Conservation (phyloP, 2,797 vertebrate genomes). For the Amniataba percoides region DNA sequence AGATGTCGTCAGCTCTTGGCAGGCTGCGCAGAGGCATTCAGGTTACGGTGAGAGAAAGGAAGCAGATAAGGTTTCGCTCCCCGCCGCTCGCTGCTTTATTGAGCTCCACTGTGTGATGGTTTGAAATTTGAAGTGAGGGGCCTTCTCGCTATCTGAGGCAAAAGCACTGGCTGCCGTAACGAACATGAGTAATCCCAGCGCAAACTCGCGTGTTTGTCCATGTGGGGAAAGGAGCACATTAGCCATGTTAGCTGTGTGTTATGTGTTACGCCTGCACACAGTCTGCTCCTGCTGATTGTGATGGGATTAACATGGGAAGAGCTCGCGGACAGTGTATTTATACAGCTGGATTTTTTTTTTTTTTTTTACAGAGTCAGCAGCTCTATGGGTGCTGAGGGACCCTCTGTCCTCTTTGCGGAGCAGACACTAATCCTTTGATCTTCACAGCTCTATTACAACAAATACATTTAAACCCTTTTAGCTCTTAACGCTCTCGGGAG, state of each 20-base stretch:
- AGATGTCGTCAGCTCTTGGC: slow-evolving; percentile 74
- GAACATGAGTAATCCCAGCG: slow-evolving; percentile 28
- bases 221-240: slow-evolving; percentile 38
- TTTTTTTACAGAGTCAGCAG: slow-evolving; percentile 48
- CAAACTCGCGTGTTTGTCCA: slow-evolving; percentile 44
- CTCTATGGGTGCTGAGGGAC: slow-evolving; percentile 46
- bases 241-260: slow-evolving; percentile 44
- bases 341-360: slow-evolving; percentile 68
- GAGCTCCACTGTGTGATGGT: slow-evolving; percentile 45
- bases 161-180: slow-evolving; percentile 14
- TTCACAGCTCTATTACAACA: slow-evolving; percentile 60
- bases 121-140: slow-evolving; percentile 74
- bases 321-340: slow-evolving; percentile 52
- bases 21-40: slow-evolving; percentile 44
- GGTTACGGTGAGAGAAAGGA: slow-evolving; percentile 53
- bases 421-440: slow-evolving; percentile 66
- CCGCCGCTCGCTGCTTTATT: slow-evolving; percentile 48
- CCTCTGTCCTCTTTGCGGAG: slow-evolving; percentile 51
- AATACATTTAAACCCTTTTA: slow-evolving; percentile 66
- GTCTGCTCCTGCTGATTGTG: slow-evolving; percentile 34
- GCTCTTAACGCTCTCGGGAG: slow-evolving; percentile 34
- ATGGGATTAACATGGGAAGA: slow-evolving; percentile 48
- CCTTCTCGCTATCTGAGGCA: slow-evolving; percentile 7
- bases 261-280: slow-evolving; percentile 38
- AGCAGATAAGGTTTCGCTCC: slow-evolving; percentile 68